These are phyloP conservation scores for Cosmia trapezina DNA, from an alignment of 2,888 invertebrate genomes.

Conservation along the genomic window DNA sequence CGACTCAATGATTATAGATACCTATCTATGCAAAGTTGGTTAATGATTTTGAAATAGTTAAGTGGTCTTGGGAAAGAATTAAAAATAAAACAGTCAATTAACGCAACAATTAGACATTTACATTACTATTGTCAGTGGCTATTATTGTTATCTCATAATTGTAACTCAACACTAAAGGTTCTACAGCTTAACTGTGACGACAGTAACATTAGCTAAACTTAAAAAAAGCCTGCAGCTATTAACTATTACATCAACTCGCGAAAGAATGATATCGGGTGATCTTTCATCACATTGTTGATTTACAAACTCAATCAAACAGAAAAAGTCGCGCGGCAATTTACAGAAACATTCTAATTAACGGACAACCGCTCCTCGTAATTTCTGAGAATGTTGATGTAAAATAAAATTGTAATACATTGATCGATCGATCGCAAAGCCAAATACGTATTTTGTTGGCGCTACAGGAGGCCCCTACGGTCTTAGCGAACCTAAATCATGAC, in stretches of 20 bases:
- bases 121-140: slow-evolving; percentile 45
- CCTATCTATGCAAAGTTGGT: slow-evolving; percentile 87
- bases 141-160: slow-evolving; percentile 53
- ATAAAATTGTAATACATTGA: slow-evolving; percentile 63
- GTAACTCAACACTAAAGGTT: slow-evolving; percentile 29
- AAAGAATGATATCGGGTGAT: slow-evolving; percentile 52
- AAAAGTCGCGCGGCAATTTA: slow-evolving; percentile 60
- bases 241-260: slow-evolving; percentile 49
- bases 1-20: slow-evolving; percentile 88
- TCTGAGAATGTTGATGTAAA: slow-evolving; percentile 52
- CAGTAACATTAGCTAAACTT: slow-evolving; percentile 30
- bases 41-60: slow-evolving; percentile 76
- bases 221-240: slow-evolving; percentile 47
- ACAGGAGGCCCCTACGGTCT: slow-evolving; percentile 67
- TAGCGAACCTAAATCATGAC: slow-evolving; percentile 72
- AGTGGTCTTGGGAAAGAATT: slow-evolving; percentile 69
- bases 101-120: slow-evolving; percentile 57
- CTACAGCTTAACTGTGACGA: slow-evolving; percentile 24
- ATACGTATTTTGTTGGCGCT: slow-evolving; percentile 65
- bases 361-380: slow-evolving; percentile 38
- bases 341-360: slow-evolving; percentile 67
- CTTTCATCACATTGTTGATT: slow-evolving; percentile 57
- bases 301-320: slow-evolving; percentile 61
- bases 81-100: slow-evolving; percentile 56
- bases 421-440: slow-evolving; percentile 66